Conservation (phyloP, 2,888 invertebrate genomes). For the Sepiola atlantica region DNA sequence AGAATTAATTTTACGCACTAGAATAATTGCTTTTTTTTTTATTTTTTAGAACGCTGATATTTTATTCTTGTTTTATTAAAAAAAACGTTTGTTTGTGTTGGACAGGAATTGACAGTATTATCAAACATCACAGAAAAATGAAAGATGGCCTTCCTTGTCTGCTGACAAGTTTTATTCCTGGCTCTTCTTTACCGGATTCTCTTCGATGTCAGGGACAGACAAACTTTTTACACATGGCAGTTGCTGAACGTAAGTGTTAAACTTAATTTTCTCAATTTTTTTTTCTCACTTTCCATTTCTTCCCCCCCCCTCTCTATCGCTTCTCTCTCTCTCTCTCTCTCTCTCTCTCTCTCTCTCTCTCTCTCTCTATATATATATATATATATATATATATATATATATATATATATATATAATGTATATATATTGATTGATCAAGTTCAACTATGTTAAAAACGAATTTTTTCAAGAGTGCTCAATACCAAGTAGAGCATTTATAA, state of each 20-base stretch:
- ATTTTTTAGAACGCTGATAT: neutral
- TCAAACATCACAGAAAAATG: slow-evolving; percentile 88
- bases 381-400: too few relatives aligned
- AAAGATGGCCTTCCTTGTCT: slow-evolving; percentile 89
- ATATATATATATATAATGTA: too few relatives aligned
- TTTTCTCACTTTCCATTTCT: neutral
- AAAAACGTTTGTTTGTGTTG: neutral
- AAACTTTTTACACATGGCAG: slow-evolving; percentile 87
- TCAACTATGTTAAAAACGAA: too few relatives aligned
- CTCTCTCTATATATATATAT: too few relatives aligned
- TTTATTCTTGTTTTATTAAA: neutral
- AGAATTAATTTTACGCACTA: too few relatives aligned
- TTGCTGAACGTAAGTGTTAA: slow-evolving; percentile 75
- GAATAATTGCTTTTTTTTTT: neutral
- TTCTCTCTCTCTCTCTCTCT: neutral
- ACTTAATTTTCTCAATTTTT: neutral
- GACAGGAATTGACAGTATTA: slow-evolving; percentile 82
- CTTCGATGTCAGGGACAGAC: slow-evolving; percentile 88
- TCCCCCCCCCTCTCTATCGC: too few relatives aligned
- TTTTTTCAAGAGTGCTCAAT: too few relatives aligned
- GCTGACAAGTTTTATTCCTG: slow-evolving; percentile 77
- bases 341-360: too few relatives aligned
- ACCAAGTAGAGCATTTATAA: too few relatives aligned
- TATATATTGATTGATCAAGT: too few relatives aligned
- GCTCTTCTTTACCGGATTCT: slow-evolving; percentile 86